A percentile compares a stretch with the other conserved stretches of the same genome.
Evolutionary conservation across 1,140 invertebrate species (phyloP).

Genomic region (Drosophila mauritiana): DNA sequence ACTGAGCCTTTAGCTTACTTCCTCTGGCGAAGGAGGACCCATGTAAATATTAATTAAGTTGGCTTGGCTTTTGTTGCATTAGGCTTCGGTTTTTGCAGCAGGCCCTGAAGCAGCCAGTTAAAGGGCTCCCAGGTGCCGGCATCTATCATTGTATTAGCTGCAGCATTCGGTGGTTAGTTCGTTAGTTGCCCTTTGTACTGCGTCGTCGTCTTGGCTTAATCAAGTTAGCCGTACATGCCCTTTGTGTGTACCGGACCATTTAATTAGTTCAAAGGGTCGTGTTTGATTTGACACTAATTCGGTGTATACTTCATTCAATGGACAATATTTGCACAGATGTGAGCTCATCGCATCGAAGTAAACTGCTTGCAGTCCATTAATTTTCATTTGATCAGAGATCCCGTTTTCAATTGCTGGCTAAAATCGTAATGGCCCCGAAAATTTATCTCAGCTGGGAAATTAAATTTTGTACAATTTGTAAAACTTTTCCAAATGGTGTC

Average conservation of each 20-base stretch:
- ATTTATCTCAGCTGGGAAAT: slow-evolving; percentile 62
- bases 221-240: slow-evolving; percentile 43
- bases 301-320: slow-evolving; percentile 29
- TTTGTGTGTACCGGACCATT: slow-evolving; percentile 33
- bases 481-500: slow-evolving; percentile 71
- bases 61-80: slow-evolving; percentile 72
- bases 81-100: slow-evolving; percentile 53
- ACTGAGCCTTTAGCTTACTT: background rate
- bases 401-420: slow-evolving; percentile 41
- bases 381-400: slow-evolving; percentile 41
- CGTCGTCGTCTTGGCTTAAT: slow-evolving; percentile 54
- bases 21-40: slow-evolving; percentile 38
- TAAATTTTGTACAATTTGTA: slow-evolving; percentile 59
- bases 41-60: slow-evolving; percentile 83
- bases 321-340: slow-evolving; percentile 15
- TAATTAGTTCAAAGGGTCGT: slow-evolving; percentile 70
- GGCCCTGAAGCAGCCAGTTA: background rate
- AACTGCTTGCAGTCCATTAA: slow-evolving; percentile 22
- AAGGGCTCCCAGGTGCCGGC: slow-evolving; percentile 26
- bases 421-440: slow-evolving; percentile 42
- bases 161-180: slow-evolving; percentile 65
- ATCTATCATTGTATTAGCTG: slow-evolving; percentile 54
- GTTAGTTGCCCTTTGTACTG: slow-evolving; percentile 36
- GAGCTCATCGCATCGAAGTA: background rate
- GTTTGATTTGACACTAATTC: slow-evolving; percentile 73